phyloP scores from a whole-genome alignment of 2,113 vertebrate genomes.

The Cyanistes caeruleus region DNA sequence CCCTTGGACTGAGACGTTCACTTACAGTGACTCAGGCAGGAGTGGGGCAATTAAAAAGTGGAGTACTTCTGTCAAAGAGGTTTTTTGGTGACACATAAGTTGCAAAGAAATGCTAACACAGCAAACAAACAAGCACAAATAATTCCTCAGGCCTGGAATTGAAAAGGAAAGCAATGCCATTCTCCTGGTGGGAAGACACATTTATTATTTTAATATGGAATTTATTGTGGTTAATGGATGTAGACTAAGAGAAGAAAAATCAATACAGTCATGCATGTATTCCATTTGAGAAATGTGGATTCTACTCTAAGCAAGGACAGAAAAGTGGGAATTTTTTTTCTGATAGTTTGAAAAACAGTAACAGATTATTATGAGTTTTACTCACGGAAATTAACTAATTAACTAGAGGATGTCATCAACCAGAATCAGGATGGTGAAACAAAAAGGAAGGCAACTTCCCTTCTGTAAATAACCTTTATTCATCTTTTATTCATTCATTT shows the following conservation, averaged over 20 bases:
- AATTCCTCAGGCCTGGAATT: neutral
- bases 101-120: neutral
- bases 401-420: neutral
- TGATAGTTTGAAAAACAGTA: neutral
- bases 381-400: neutral
- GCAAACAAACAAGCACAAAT: slow-evolving; percentile 25
- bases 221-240: slow-evolving; percentile 27
- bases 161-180: neutral
- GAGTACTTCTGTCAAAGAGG: neutral
- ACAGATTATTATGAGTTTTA: neutral
- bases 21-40: neutral
- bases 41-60: neutral
- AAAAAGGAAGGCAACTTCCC: neutral
- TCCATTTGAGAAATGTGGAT: neutral
- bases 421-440: neutral
- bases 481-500: slow-evolving; percentile 28
- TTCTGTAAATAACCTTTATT: slow-evolving; percentile 27
- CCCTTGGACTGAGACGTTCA: neutral
- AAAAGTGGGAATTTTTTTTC: neutral
- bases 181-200: neutral
- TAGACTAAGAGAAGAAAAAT: slow-evolving; percentile 34
- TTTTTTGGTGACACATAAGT: neutral
- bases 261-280: neutral
- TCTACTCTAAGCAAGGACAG: neutral
- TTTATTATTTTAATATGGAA: slow-evolving; percentile 51